phyloP scores from a whole-genome alignment of 2,113 vertebrate genomes.

The Vireo altiloquus region DNA sequence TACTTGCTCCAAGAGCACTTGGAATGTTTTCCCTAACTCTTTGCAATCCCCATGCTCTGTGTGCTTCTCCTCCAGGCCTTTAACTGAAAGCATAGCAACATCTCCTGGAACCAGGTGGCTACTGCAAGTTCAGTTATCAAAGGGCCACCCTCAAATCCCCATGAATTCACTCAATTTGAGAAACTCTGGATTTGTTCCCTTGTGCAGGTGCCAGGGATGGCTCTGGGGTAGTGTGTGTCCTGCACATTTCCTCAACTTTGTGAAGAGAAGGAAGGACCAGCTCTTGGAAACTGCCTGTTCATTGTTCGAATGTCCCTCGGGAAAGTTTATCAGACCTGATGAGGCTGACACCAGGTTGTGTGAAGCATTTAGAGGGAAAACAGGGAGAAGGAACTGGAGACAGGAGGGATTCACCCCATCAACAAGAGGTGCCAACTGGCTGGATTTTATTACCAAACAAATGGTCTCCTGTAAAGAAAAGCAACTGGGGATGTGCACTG shows the following conservation, averaged over 20 bases:
- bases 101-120: conserved; percentile 53
- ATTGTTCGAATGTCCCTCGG: neutral
- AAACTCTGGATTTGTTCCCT: neutral
- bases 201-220: neutral
- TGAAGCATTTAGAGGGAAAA: neutral
- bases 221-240: neutral
- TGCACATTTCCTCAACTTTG: neutral
- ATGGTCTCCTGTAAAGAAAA: neutral
- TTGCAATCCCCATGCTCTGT: neutral
- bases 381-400: neutral
- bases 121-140: conserved; percentile 21
- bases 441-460: neutral
- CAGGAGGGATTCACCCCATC: neutral
- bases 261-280: neutral
- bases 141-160: neutral
- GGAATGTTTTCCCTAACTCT: neutral
- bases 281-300: neutral
- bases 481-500: rapidly evolving
- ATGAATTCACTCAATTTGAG: rapidly evolving
- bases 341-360: neutral
- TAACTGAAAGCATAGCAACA: conserved; percentile 66
- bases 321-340: neutral
- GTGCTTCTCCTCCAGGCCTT: neutral
- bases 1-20: rapidly evolving
- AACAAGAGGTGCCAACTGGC: neutral